Base-by-base conservation (phyloP, 2,888 invertebrate genomes). In the Biston stratarius region DNA sequence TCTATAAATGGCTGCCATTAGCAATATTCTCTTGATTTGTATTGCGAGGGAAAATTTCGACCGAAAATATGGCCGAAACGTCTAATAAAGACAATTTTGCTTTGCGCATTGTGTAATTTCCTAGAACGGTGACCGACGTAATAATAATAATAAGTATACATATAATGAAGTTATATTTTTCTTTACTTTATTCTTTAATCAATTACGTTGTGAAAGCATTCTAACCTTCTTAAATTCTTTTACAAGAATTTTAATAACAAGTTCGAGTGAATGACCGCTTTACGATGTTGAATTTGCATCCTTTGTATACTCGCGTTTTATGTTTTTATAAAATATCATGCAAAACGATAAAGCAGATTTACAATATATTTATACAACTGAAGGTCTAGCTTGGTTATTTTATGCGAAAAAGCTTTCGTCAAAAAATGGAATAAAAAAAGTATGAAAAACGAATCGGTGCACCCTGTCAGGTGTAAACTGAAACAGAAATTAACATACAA, bases 191-290 rank as follows among this genome's bases (percentile, higher is more conserved):
- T 61, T 61, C 36, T 61, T 66, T 66, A 56, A 66, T 66, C 57
- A 66, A 66, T 61, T 55, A 61, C 45, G 66, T 44, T 57, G 10
- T 57, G 34, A 53, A 64, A 61, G 61, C 12, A 66, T 51, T 57
- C 12, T 61, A 56, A 57, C 56, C 48, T 34, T 55, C 45, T 61
- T 47, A 52, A 61, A 61, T 61, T 57, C 61, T 61, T 66, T 52
- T 61, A 11, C 0, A 61, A 61, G 51, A 66, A 65, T 60, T 66
- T 57, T 57, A 61, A 66, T 66, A 66, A 49, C 15, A 60, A 42
- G 45, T 52, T 38, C 24, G 24, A n/a, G 53, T 55, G n/a, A 42
- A 48, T 48, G 47, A 60, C 59, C 42, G 51, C 49, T 49, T 36
- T n/a, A 56, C 15, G 44, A 53, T 53, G 40, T n/a, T 53, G 15